phyloP scores from a whole-genome alignment of 2,797 vertebrate species.

The Gambelia wislizenii region DNA sequence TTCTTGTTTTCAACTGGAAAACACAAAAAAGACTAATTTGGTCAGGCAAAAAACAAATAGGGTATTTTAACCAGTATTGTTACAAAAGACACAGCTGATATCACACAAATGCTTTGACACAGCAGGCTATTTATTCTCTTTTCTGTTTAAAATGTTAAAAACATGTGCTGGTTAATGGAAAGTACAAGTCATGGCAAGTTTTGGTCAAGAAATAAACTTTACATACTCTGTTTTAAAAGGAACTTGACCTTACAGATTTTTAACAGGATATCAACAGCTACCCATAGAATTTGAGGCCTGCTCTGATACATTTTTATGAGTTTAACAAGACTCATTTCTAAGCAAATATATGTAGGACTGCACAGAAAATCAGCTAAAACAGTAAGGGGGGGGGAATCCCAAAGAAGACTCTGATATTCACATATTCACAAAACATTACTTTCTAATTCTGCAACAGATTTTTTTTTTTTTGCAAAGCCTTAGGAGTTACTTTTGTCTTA shows the following conservation, averaged over 20 bases:
- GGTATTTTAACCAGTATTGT: not conserved
- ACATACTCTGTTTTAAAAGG: conserved; percentile 23
- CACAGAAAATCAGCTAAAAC: not conserved
- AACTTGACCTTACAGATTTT: not conserved
- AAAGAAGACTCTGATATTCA: no score
- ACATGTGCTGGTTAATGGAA: conserved; percentile 31
- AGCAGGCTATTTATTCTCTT: conserved; percentile 40
- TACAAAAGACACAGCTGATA: conserved; percentile 11
- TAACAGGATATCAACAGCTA: conserved; percentile 13
- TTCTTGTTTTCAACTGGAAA: not conserved
- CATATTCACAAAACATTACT: no score
- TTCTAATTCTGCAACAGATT: no score
- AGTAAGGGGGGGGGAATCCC: no score
- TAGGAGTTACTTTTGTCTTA: not conserved
- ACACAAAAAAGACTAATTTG: not conserved
- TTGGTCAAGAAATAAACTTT: conserved; percentile 26
- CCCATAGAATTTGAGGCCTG: not conserved
- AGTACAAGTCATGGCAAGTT: conserved; percentile 47
- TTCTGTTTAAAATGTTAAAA: conserved; percentile 9
- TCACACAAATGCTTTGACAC: not conserved
- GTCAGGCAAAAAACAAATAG: conserved; percentile 10
- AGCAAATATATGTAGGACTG: no score
- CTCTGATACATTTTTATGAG: not conserved
- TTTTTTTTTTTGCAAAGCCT: not conserved
- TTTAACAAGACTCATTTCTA: not conserved